phyloP scores from a whole-genome alignment of 2,888 invertebrate species.

The Nomada lathburiana region DNA sequence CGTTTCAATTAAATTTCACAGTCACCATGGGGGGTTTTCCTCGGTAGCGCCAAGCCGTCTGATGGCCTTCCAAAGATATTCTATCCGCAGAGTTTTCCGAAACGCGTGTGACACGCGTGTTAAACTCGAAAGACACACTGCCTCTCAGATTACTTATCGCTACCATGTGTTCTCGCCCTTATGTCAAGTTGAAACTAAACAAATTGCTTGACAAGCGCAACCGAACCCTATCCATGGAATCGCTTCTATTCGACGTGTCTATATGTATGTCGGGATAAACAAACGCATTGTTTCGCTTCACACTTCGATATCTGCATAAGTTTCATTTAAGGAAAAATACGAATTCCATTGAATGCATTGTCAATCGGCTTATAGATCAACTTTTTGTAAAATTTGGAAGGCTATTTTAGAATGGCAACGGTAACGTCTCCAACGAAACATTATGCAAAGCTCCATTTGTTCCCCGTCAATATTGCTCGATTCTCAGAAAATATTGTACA shows the following conservation, averaged over 20 bases:
- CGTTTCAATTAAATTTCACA: slow-evolving; percentile 33
- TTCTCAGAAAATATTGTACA: no score
- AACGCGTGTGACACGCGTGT: slow-evolving; percentile 62
- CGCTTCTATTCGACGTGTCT: slow-evolving; percentile 29
- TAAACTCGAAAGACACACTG: slow-evolving; percentile 49
- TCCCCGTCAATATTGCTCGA: no score
- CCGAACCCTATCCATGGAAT: slow-evolving; percentile 61
- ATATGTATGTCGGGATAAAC: slow-evolving; percentile 37
- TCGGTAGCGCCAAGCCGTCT: slow-evolving; percentile 78
- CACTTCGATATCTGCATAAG: background rate
- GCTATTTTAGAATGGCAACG: no score
- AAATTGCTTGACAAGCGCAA: slow-evolving; percentile 71
- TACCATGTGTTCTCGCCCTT: slow-evolving; percentile 60
- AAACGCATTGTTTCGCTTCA: slow-evolving; percentile 28
- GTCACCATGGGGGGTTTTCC: slow-evolving; percentile 33
- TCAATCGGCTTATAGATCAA: background rate
- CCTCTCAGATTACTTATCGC: slow-evolving; percentile 72
- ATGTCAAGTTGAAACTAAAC: slow-evolving; percentile 80
- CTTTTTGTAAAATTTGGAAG: no score
- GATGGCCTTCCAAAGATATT: slow-evolving; percentile 41
- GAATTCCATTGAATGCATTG: background rate
- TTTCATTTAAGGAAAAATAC: background rate
- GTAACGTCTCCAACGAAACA: no score
- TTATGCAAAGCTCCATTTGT: no score
- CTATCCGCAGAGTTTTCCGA: slow-evolving; percentile 54